A percentile compares a stretch with the other conserved stretches of the same genome.
Evolutionary conservation across 2,888 invertebrate species (phyloP).

Genomic region (Chorisops tibialis): DNA sequence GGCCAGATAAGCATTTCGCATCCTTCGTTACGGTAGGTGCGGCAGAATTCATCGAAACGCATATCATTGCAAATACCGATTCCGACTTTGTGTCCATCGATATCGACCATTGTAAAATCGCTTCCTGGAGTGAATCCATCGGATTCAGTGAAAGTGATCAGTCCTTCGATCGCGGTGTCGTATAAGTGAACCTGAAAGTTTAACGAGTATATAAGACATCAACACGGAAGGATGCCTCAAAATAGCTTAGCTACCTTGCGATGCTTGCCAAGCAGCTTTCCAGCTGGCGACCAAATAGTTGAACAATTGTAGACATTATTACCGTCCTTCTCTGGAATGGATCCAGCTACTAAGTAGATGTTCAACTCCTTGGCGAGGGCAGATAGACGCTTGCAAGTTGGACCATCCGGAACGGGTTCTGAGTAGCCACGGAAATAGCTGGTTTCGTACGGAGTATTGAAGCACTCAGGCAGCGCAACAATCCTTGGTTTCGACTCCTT

Average conservation of each 20-base stretch:
- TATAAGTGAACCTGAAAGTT: conserved; percentile 82
- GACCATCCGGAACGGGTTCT: conserved; percentile 79
- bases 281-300: conserved; percentile 77
- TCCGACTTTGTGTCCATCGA: conserved; percentile 71
- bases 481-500: conserved; percentile 61
- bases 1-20: conserved; percentile 88
- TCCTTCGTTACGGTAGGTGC: conserved; percentile 65
- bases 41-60: conserved; percentile 84
- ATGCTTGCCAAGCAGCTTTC: conserved; percentile 73
- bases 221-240: too few species aligned
- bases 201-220: too few species aligned
- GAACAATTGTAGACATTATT: conserved; percentile 77
- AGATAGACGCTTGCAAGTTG: conserved; percentile 68
- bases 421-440: conserved; percentile 77
- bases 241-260: conserved; percentile 76
- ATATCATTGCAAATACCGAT: conserved; percentile 96
- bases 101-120: conserved; percentile 70
- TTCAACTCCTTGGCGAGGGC: conserved; percentile 70
- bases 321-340: conserved; percentile 76
- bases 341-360: conserved; percentile 83
- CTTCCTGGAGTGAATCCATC: conserved; percentile 75
- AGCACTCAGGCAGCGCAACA: conserved; percentile 79
- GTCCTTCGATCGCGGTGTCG: conserved; percentile 87
- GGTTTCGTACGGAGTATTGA: conserved; percentile 90
- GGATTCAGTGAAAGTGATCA: conserved; percentile 87